Percentiles rank a stretch among this genome's conserved stretches.
Evolutionary conservation across 2,888 invertebrate genomes (phyloP).

Genomic region (Gibbula magus): DNA sequence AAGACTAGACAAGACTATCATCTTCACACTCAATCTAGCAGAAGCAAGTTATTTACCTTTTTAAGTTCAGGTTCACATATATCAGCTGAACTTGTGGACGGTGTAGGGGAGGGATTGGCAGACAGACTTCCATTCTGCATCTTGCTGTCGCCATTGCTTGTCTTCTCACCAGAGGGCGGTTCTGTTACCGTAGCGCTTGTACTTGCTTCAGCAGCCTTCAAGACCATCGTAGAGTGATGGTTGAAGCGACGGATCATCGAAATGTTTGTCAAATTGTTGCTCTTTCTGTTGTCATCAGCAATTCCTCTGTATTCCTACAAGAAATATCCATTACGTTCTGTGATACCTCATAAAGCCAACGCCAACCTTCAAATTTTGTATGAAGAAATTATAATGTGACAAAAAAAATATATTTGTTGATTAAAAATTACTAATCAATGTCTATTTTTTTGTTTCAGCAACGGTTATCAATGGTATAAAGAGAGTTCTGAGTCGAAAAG

Average conservation of each 20-base stretch:
- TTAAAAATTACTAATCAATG: too few species aligned
- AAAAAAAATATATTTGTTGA: too few species aligned
- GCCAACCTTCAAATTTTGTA: too few species aligned
- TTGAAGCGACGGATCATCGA: constrained; percentile 95
- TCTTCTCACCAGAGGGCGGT: background rate
- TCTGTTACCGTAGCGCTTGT: background rate
- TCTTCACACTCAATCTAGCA: too few species aligned
- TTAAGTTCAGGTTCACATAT: constrained; percentile 28
- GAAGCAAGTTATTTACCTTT: constrained; percentile 25
- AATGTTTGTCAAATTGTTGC: constrained; percentile 56
- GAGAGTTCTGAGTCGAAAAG: too few species aligned
- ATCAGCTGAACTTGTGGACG: background rate
- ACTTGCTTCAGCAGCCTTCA: constrained; percentile 75
- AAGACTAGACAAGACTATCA: too few species aligned
- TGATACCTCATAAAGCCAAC: too few species aligned
- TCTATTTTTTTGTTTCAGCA: too few species aligned
- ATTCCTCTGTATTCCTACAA: constrained; percentile 63
- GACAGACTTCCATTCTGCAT: constrained; percentile 18
- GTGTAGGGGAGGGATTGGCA: background rate
- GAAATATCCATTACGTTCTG: too few species aligned
- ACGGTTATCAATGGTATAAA: too few species aligned
- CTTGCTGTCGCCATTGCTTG: constrained; percentile 10
- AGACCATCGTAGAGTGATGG: constrained; percentile 97
- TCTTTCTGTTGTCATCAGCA: constrained; percentile 50
- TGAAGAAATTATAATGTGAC: too few species aligned